phyloP scores from a whole-genome alignment of 2,888 invertebrate genomes.

The Drosophila meridionalis region DNA sequence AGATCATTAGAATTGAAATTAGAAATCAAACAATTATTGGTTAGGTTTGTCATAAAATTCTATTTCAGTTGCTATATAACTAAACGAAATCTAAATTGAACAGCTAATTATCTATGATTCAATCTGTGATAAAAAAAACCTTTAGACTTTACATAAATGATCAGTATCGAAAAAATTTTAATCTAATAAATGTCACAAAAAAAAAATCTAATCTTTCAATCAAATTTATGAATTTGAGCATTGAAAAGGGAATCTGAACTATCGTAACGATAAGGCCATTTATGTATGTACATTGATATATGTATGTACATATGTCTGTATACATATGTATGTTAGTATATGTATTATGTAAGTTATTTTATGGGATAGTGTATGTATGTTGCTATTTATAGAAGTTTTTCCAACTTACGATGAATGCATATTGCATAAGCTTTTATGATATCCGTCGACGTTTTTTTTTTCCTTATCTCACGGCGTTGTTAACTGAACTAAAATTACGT shows the following conservation, averaged over 20 bases:
- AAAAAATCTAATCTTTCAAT: neutral
- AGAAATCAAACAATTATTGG: neutral
- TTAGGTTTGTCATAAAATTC: neutral
- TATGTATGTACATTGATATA: neutral
- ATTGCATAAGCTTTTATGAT: slow-evolving; percentile 24
- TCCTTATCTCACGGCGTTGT: slow-evolving; percentile 14
- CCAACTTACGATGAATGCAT: slow-evolving; percentile 70
- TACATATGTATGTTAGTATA: neutral
- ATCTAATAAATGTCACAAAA: neutral
- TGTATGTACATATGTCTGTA: neutral
- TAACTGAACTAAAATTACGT: slow-evolving; percentile 17
- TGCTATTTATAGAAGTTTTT: slow-evolving; percentile 8
- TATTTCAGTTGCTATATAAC: neutral
- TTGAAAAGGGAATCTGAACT: neutral
- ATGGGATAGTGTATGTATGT: neutral
- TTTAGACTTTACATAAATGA: neutral
- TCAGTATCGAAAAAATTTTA: neutral
- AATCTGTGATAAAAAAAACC: neutral
- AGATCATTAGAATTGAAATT: neutral
- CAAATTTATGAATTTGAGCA: neutral
- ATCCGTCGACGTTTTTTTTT: neutral
- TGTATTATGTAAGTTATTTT: neutral
- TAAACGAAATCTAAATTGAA: neutral
- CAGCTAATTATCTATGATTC: neutral
- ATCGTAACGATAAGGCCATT: neutral